phyloP scores from a whole-genome alignment of 2,888 invertebrate species.

The Synanthedon formicaeformis region DNA sequence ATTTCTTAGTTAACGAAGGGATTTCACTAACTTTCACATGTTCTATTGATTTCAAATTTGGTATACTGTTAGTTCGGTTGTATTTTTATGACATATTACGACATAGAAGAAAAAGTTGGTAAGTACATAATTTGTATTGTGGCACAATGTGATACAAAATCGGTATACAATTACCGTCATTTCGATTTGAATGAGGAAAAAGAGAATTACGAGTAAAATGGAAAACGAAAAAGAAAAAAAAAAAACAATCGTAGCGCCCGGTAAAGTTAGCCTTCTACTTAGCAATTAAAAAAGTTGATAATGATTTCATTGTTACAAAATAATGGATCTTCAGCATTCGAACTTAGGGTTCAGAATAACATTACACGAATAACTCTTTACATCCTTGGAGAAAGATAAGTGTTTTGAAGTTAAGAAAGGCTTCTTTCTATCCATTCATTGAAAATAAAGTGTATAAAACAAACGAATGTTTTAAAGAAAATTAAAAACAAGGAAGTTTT shows the following conservation, averaged over 20 bases:
- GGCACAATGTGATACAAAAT: not conserved
- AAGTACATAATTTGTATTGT: too few relatives aligned
- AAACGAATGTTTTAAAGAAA: constrained; percentile 68
- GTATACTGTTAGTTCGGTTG: too few relatives aligned
- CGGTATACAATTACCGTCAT: constrained; percentile 1
- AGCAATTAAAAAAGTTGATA: constrained; percentile 54
- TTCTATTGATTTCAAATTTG: too few relatives aligned
- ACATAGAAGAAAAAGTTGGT: too few relatives aligned
- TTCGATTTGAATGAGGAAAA: constrained; percentile 12
- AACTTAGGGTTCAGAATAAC: constrained; percentile 38
- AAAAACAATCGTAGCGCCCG: constrained; percentile 25
- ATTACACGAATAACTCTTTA: constrained; percentile 22
- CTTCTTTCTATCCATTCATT: constrained; percentile 52
- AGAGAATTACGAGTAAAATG: constrained; percentile 14
- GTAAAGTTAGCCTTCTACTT: constrained; percentile 38
- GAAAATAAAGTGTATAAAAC: constrained; percentile 61
- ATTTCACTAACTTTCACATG: too few relatives aligned
- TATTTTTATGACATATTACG: too few relatives aligned
- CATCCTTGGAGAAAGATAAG: constrained; percentile 45
- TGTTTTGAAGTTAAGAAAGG: constrained; percentile 59
- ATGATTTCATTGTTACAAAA: constrained; percentile 28
- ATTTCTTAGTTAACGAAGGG: too few relatives aligned
- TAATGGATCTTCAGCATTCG: constrained; percentile 33
- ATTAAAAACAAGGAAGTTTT: constrained; percentile 68
- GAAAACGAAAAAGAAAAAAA: constrained; percentile 16